Base-by-base conservation (phyloP, 2,888 invertebrate species). In the Agrotis ipsilon region DNA sequence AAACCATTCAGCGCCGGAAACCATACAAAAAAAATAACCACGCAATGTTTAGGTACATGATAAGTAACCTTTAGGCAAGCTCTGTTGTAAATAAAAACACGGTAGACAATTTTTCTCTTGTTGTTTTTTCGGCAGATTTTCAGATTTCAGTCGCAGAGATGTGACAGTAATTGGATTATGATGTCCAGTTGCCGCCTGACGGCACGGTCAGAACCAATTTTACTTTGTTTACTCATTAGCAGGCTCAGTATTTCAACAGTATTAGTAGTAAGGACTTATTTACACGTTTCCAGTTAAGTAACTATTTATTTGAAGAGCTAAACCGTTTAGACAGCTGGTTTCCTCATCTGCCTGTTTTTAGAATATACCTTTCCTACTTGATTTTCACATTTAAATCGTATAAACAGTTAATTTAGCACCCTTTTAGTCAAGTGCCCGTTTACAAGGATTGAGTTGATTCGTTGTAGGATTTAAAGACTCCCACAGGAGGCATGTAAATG, bases 141-240 rank as follows among this genome's bases (percentile, higher is more conserved):
- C 63, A 61, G 57, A 71, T 54, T 76, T 67, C 39, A 45, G 54
- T 27, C 46, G 45, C 45, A 19, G 14, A 66, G 52, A 67, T 60
- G 27, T 61, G 52, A 70, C 77, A 75, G 63, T 79, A 68, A 79
- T 62, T 72, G 48, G 54, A 55, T 72, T 66, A 68, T 63, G 72
- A 72, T 77, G 64, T 77, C 78, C 78, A 64, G 68, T 43, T 65
- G 21, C 27, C 54, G 58, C n/a, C 54, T 59, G 72, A 39, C 32
- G 61, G 19, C 48, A 70, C 9, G 11, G 43, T 64, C 49, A 49
- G 71, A 16, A 60, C 59, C 14, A 67, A 46, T 80, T 80, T 55
- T 52, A 52, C 63, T 78, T 81, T 63, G 46, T 60, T 60, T 32
- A 52, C 51, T 76, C 60, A 75, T 71, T 74, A 61, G 59, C 43